phyloP scores from a whole-genome alignment of 2,797 vertebrate genomes.

The Chromobotia macracanthus region DNA sequence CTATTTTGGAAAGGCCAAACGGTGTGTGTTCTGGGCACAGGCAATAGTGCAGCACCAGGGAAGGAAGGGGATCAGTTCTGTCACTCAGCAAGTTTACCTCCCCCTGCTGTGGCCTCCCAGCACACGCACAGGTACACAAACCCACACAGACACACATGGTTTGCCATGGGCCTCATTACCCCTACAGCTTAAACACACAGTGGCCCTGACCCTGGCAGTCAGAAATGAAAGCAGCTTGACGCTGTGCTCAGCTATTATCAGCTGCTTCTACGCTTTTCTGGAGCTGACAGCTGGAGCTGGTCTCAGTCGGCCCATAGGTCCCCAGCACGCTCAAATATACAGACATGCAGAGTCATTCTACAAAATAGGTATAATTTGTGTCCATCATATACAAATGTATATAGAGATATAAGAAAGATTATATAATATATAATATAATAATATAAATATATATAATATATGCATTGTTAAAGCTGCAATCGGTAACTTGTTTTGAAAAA shows the following conservation, averaged over 20 bases:
- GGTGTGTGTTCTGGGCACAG: constrained; percentile 28
- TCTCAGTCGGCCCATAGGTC: constrained; percentile 4
- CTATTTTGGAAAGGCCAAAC: constrained; percentile 53
- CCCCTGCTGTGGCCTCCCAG: not conserved
- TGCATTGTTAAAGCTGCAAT: too few species aligned
- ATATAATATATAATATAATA: too few species aligned
- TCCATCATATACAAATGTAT: not conserved
- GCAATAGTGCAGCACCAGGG: constrained; percentile 6
- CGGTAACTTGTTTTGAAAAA: too few species aligned
- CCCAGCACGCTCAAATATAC: not conserved
- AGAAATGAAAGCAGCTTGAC: constrained; percentile 41
- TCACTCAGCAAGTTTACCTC: constrained; percentile 17
- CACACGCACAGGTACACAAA: constrained; percentile 19
- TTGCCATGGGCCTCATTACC: constrained; percentile 18
- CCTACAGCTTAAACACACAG: constrained; percentile 18
- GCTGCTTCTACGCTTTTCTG: constrained; percentile 22
- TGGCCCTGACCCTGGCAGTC: constrained; percentile 23
- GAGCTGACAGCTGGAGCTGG: constrained; percentile 18
- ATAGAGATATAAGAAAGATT: too few species aligned
- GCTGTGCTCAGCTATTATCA: constrained; percentile 30
- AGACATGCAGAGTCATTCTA: not conserved
- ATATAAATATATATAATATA: too few species aligned
- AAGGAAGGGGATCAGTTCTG: constrained; percentile 33
- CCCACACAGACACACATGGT: not conserved
- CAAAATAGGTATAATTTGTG: not conserved